A percentile compares a stretch with the other conserved stretches of the same genome.
These are phyloP conservation scores for Graphium colonna DNA, from an alignment of 2,888 invertebrate genomes.

Conservation along the genomic window DNA sequence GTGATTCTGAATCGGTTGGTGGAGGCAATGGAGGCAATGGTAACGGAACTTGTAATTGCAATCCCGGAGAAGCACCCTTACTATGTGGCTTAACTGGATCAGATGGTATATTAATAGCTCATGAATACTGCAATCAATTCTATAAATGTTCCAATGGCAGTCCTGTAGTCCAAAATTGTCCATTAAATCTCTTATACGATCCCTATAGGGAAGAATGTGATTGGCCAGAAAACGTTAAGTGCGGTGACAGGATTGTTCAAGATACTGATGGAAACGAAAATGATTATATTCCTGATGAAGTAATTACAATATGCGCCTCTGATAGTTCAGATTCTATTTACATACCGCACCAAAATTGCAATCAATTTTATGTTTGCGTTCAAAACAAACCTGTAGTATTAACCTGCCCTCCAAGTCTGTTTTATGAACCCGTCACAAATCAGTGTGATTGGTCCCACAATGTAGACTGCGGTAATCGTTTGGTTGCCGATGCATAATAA, in stretches of 20 bases:
- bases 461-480: constrained; percentile 43
- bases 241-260: constrained; percentile 38
- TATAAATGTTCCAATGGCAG: constrained; percentile 39
- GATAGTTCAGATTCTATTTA: constrained; percentile 37
- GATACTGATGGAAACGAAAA: constrained; percentile 23
- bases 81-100: constrained; percentile 40
- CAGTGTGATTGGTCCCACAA: constrained; percentile 43
- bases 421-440: constrained; percentile 37
- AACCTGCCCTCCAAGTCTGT: constrained; percentile 35
- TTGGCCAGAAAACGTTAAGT: constrained; percentile 43
- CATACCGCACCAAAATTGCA: constrained; percentile 45
- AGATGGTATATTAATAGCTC: constrained; percentile 39
- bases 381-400: constrained; percentile 35
- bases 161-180: constrained; percentile 37
- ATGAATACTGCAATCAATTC: constrained; percentile 46
- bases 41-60: constrained; percentile 23
- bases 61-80: constrained; percentile 38
- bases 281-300: constrained; percentile 29
- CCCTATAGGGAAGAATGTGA: constrained; percentile 39
- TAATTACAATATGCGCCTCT: constrained; percentile 33
- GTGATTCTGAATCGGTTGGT: constrained; percentile 4
- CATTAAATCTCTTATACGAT: constrained; percentile 36
- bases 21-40: not conserved
- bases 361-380: constrained; percentile 44
- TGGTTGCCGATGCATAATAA: no score